Evolutionary conservation across 35 echinoderm and acorn worm species (phyloP).

Genomic region (Eucidaris tribuloides): DNA sequence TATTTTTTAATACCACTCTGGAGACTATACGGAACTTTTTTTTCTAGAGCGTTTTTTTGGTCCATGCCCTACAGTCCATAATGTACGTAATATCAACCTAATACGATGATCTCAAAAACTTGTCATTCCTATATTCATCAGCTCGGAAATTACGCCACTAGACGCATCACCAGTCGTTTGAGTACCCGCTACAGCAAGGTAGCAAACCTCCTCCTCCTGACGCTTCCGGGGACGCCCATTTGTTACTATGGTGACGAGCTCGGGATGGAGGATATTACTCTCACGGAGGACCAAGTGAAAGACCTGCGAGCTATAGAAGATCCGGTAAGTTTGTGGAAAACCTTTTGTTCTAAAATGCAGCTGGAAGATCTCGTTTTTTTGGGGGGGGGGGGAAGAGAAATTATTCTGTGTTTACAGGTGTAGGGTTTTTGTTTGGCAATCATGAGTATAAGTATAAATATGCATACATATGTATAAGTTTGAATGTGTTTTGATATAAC

Average conservation of each 20-base stretch:
- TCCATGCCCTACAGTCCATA: too few relatives aligned
- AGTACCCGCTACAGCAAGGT: slow-evolving; percentile 7
- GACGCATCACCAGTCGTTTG: slow-evolving; percentile 87
- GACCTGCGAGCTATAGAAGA: slow-evolving; percentile 63
- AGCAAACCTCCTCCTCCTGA: slow-evolving; percentile 62
- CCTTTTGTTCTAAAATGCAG: background rate
- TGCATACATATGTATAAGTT: too few relatives aligned
- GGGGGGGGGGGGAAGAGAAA: background rate
- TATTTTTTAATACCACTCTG: too few relatives aligned
- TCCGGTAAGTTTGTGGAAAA: slow-evolving; percentile 2
- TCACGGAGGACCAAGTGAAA: slow-evolving; percentile 26
- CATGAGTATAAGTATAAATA: too few relatives aligned
- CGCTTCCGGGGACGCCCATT: slow-evolving; percentile 86
- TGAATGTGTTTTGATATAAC: too few relatives aligned
- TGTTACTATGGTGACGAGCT: slow-evolving; percentile 98
- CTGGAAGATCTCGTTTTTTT: background rate
- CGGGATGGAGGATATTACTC: slow-evolving; percentile 69
- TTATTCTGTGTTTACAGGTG: background rate
- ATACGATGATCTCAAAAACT: too few relatives aligned
- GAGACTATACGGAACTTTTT: too few relatives aligned
- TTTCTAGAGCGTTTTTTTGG: too few relatives aligned
- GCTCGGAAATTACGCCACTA: slow-evolving; percentile 68
- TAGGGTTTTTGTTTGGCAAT: background rate
- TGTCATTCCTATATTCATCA: too few relatives aligned
- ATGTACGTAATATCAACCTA: too few relatives aligned